These are phyloP conservation scores for Crotophaga sulcirostris DNA, from an alignment of 2,113 vertebrate genomes.

Conservation along the genomic window DNA sequence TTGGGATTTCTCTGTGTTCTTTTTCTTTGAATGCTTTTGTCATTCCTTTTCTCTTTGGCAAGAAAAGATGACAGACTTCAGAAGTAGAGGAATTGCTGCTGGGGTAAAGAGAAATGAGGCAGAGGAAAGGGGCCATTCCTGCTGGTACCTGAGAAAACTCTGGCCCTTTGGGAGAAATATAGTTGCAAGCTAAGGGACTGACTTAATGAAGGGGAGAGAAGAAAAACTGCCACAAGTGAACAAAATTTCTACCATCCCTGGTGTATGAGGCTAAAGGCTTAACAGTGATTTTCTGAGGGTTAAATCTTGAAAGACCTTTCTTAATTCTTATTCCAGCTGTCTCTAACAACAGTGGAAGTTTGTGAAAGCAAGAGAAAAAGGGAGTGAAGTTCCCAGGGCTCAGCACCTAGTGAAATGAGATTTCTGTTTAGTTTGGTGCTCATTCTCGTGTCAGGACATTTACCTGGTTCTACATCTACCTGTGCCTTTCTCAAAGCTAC, in stretches of 20 bases:
- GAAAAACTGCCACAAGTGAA: background rate
- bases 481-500: background rate
- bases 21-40: slow-evolving; percentile 46
- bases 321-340: background rate
- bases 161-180: background rate
- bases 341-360: background rate
- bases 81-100: slow-evolving; percentile 9
- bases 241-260: background rate
- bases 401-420: background rate
- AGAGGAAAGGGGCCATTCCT: background rate
- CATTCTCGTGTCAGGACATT: background rate
- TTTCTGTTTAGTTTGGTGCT: background rate
- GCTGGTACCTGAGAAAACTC: background rate
- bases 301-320: background rate
- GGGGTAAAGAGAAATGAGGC: background rate
- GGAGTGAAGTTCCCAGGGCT: background rate
- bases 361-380: background rate
- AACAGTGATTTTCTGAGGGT: background rate
- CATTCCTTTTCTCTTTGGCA: slow-evolving; percentile 44
- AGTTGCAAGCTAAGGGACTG: background rate
- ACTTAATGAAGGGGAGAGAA: background rate
- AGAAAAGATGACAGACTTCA: background rate
- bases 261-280: background rate
- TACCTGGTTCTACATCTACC: background rate
- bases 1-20: slow-evolving; percentile 51